Base-by-base conservation (phyloP, 2,888 invertebrate genomes). In the Drosophila subsilvestris region DNA sequence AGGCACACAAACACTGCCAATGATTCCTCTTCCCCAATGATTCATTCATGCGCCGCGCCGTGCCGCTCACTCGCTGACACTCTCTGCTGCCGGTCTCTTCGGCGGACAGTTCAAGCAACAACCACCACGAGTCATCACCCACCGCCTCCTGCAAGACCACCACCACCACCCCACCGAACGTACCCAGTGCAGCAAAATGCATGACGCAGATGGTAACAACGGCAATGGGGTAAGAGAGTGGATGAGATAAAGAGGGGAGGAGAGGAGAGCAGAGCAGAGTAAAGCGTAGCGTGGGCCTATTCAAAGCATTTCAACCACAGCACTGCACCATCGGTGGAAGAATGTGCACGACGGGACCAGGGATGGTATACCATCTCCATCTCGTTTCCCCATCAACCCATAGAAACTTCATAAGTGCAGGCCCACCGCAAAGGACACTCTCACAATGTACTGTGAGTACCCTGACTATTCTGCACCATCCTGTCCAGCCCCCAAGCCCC, bases 1-100 rank as follows among this genome's bases (percentile, higher is more conserved):
- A 32, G 14, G 14, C 32, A 32, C 37, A 14, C 14, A 6, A 14
- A 37, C 14, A 54, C 63, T 63, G 70, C 68, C 65, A 82, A 88
- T 83, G 88, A 86, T 88, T 80, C 82, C 88, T 80, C 81, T 71
- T 86, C 57, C 61, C 59, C 65, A 86, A 79, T 86, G 83, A 83
- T 83, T 83, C 89, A 83, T 88, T 88, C 87, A 88, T 78, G 68
- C 66, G 62, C 59, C 79, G 66, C 79, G 56, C 60, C 75, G 68
- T 63, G 62, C 59, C 79, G 66, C 79, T 59, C 60, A 67, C 56
- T 63, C 56, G 62, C 73, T 57, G 53, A 49, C 57, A 65, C 57
- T 63, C 65, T 37, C 56, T 51, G 60, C 37, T 47, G 22, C 32
- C 55, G 43, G 45, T 51, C 54, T 59, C 63, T 65, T 43, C 29